These are phyloP conservation scores for Hapalemur alaotrensis DNA, from an alignment of 2,797 vertebrate genomes.

Conservation along the genomic window DNA sequence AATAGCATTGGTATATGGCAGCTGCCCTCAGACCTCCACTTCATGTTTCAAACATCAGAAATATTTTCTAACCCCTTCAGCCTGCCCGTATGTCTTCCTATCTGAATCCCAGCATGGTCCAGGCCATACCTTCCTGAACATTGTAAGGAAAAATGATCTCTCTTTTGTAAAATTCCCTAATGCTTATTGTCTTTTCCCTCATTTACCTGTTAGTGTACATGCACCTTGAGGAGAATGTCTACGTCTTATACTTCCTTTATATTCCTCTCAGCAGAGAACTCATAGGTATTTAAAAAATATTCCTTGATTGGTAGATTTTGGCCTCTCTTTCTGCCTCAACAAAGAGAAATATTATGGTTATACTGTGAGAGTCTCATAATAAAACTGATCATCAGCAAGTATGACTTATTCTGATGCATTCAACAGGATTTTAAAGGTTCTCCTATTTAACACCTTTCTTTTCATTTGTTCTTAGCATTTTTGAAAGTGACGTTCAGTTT, in stretches of 20 bases:
- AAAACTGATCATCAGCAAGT: constrained; percentile 6
- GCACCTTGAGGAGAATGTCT: not conserved
- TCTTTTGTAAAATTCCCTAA: not conserved
- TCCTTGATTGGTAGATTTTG: not conserved
- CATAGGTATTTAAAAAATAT: not conserved
- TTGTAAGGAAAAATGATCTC: not conserved
- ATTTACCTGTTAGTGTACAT: not conserved
- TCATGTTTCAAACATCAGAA: not conserved
- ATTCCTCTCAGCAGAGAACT: not conserved
- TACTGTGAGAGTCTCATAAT: not conserved
- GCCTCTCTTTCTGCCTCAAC: not conserved
- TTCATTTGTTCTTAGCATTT: not conserved
- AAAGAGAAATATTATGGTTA: not conserved
- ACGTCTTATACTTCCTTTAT: not conserved
- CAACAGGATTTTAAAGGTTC: not conserved
- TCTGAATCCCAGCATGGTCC: not conserved
- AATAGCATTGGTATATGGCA: not conserved
- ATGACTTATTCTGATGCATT: not conserved
- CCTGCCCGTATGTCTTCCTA: not conserved
- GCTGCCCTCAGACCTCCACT: not conserved
- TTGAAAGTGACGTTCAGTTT: not conserved
- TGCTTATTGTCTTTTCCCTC: not conserved
- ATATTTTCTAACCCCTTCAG: not conserved
- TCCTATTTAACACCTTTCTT: not conserved
- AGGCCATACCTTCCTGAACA: not conserved